Conservation (phyloP, 2,113 vertebrate genomes). For the Leucopternis melanops region DNA sequence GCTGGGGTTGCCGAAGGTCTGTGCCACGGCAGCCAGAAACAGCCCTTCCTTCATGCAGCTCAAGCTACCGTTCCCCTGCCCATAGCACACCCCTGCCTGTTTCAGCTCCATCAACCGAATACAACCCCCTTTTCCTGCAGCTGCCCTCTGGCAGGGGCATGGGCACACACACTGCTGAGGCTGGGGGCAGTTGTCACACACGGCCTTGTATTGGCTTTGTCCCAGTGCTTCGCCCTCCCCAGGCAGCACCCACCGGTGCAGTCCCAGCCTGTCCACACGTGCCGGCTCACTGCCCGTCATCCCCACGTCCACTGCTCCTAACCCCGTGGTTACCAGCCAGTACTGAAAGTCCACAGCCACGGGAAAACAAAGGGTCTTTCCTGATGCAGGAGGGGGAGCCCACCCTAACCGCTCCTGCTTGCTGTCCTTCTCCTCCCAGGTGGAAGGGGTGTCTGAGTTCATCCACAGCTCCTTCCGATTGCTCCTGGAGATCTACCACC, state of each 20-base stretch:
- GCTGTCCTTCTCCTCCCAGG: constrained; percentile 37
- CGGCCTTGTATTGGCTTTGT: background rate
- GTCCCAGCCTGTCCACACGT: background rate
- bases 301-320: background rate
- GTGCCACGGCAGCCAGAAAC: background rate
- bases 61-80: background rate
- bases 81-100: background rate
- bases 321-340: fast-evolving
- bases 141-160: background rate
- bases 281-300: background rate
- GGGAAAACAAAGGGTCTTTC: background rate
- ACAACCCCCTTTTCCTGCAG: too few relatives aligned
- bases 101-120: background rate
- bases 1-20: fast-evolving
- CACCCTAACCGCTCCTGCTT: background rate
- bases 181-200: fast-evolving
- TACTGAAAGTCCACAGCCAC: background rate
- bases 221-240: background rate
- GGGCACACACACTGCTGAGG: background rate
- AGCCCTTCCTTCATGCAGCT: background rate
- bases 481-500: constrained; percentile 77
- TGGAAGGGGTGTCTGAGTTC: constrained; percentile 80
- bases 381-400: background rate
- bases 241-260: background rate
- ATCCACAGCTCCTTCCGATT: constrained; percentile 73